Conservation (phyloP, 2,888 invertebrate genomes). For the Tiliacea aurago region DNA sequence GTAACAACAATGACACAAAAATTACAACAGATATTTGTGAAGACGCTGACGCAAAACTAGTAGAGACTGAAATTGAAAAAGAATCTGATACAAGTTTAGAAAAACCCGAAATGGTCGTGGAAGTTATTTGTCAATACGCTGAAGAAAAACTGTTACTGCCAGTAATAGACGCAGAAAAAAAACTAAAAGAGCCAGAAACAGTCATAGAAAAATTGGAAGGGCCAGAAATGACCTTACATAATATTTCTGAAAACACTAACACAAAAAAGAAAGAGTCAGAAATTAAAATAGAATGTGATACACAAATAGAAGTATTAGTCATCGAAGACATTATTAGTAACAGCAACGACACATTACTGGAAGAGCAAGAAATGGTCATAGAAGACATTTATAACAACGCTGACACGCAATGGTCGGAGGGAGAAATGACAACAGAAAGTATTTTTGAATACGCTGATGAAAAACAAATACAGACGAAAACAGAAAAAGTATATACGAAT, state of each 20-base stretch:
- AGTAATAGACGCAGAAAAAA: background rate
- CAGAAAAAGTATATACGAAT: conserved; percentile 7
- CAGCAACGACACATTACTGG: background rate
- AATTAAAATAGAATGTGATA: background rate
- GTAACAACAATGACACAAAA: conserved; percentile 1
- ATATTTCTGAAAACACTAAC: background rate
- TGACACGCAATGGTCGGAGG: background rate
- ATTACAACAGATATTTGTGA: background rate
- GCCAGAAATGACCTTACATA: background rate
- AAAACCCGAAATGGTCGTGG: conserved; percentile 35
- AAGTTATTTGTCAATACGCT: conserved; percentile 41
- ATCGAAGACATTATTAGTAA: background rate
- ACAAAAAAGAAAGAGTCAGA: background rate
- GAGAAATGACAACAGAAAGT: background rate
- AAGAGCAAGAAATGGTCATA: background rate
- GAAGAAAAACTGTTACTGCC: conserved; percentile 24
- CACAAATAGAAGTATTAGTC: background rate
- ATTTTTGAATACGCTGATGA: background rate
- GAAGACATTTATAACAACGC: background rate
- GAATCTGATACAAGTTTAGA: conserved; percentile 16
- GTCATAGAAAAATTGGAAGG: background rate
- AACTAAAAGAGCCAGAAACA: background rate
- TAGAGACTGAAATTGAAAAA: conserved; percentile 5
- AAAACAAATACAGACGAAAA: background rate
- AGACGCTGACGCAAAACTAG: background rate